Base-by-base conservation (phyloP, 2,113 vertebrate genomes). In the Cynoglossus semilaevis region DNA sequence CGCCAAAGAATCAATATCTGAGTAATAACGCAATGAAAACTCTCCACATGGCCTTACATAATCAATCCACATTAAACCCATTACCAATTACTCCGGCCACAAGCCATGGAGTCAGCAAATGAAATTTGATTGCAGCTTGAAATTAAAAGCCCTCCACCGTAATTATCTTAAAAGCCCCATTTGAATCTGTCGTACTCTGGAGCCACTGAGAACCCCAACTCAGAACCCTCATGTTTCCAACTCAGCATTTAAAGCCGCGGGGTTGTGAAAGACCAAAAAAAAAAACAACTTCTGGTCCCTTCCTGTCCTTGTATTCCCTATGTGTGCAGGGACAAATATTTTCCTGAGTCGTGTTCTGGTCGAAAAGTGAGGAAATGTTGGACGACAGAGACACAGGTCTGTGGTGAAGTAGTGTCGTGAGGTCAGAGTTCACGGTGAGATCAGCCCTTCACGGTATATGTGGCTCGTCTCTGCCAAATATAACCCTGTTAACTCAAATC, bases 131-230 rank as follows among this genome's bases (percentile, higher is more conserved):
- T 3, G 50, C 35, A 58, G 36, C 53, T 52, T 37, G 43, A 74
- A 73, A 82, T 80, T 12, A 74, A 81, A 83, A 79, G 55, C 56
- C 15, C 34, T 51, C 50, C 19, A 40, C 70, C 60, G 59, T 59
- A 70, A 75, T 82, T 67, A 60, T 49, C 16, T 70, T 29, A 47
- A 70, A 69, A 76, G 57, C 53, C 72, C 61, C 41, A 63, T 67
- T 46, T 65, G 8, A 68, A 63, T 84, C 52, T 61, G 46, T 53
- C 50, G 51, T 3, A 60, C 42, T 43, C 51, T 46, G 17, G 40
- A 70, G 56, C 17, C 49, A 38, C 19, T 16, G 15, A 51, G 16
- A 35, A 36, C 51, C 10, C 4, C 0, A 1, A 37, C 50, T 18
- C 29, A 18, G 12, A 68, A 58, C 52, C 49, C 47, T 56, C 36